Base-by-base conservation (phyloP, 2,113 vertebrate species). In the Larimichthys crocea region DNA sequence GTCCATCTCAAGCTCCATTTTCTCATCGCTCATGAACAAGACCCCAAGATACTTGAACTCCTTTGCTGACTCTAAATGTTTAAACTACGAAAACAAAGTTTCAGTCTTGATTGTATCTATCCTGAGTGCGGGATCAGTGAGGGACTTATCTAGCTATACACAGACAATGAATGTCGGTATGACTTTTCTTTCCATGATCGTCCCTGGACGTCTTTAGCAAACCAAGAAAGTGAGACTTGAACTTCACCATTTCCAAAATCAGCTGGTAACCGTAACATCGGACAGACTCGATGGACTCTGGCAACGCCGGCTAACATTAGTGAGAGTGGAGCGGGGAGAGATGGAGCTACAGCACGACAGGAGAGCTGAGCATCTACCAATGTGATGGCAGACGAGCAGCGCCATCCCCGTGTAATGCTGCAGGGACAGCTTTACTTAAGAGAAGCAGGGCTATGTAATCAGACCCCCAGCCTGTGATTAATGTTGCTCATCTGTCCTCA, bases 391-490 rank as follows among this genome's bases (percentile, higher is more conserved):
- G 87, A 75, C 79, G 49, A 82, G 79, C 79, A 66, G 71, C 53
- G 74, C 83, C 85, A 77, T 87, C 89, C 83, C 75, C 80, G 60
- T 86, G 88, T 87, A 82, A 61, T 14, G 80, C 90, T 89, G 64
- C 69, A 76, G 94, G 91, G 92, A 86, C 84, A 91, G 93, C 92
- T 94, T 94, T 94, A 92, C 91, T 93, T 87, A 92, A 90, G 87
- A 92, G 82, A 89, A 90, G 86, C 71, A 46, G 84, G 85, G 85
- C 89, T 89, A 82, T 91, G 90, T 91, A 95, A 93, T 93, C 92
- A 93, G 82, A 91, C 90, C 92, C 89, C 88, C 76, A 85, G 92
- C 86, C 89, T 85, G 92, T 93, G 92, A 94, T 94, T 94, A 95
- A 94, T 93, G 91, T 88, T 89, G 84, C 87, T 88, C 84, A 85